A percentile compares a stretch with the other conserved stretches of the same genome.
Evolutionary conservation across 2,113 vertebrate genomes (phyloP).

Genomic region (Macheiramphus alcinus): DNA sequence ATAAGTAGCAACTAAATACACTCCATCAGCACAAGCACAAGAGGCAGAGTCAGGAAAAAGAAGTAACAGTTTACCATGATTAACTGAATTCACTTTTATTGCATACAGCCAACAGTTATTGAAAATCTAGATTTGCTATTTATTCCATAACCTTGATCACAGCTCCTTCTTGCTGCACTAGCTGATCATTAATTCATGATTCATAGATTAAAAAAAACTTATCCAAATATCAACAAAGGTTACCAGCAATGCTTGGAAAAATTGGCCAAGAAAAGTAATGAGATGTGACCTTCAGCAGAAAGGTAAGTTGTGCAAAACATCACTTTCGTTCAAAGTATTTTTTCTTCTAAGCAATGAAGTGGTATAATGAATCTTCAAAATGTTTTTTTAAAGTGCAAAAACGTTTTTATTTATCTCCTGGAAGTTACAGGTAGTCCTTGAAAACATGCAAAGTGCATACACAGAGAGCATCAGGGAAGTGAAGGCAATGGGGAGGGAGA

Average conservation of each 20-base stretch:
- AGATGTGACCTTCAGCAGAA: not conserved
- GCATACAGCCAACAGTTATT: not conserved
- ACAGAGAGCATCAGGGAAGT: no score
- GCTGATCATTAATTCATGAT: not conserved
- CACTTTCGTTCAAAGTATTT: not conserved
- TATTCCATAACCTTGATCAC: not conserved
- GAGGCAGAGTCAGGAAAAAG: not conserved
- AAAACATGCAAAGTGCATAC: fast-evolving
- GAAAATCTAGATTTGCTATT: not conserved
- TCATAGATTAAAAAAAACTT: not conserved
- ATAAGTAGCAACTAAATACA: not conserved
- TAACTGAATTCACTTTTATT: not conserved
- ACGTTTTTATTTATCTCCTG: no score
- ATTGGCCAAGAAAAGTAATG: fast-evolving
- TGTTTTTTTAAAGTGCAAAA: not conserved
- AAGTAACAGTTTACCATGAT: not conserved
- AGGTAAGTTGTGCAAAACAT: not conserved
- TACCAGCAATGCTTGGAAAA: not conserved
- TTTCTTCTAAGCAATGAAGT: not conserved
- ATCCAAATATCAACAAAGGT: not conserved
- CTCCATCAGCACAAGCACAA: not conserved
- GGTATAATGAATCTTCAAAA: not conserved
- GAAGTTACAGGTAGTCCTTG: not conserved
- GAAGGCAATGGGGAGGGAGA: not conserved
- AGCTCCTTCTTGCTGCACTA: not conserved